phyloP scores from a whole-genome alignment of 2,888 invertebrate genomes.

The Trichogramma dendrolimi region DNA sequence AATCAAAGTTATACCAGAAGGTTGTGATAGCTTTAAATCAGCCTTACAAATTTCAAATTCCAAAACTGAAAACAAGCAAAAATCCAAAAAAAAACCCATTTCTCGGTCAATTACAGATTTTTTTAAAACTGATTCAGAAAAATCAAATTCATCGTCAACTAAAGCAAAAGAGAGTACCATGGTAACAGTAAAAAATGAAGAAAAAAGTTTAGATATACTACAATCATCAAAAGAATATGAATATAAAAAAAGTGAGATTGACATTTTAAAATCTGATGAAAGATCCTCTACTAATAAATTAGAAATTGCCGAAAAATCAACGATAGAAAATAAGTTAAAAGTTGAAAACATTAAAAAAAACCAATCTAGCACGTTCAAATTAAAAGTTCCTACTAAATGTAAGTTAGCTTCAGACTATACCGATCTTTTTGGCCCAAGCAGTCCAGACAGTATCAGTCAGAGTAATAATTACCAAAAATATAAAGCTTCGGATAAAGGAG shows the following conservation, averaged over 20 bases:
- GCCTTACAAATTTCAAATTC: slow-evolving; percentile 39
- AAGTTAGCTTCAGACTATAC: slow-evolving; percentile 18
- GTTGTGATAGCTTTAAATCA: slow-evolving; percentile 34
- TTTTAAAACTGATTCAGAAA: slow-evolving; percentile 22
- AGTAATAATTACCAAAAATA: too few relatives aligned
- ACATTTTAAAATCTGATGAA: too few relatives aligned
- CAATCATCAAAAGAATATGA: too few relatives aligned
- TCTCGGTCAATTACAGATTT: slow-evolving; percentile 12
- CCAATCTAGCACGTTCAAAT: slow-evolving; percentile 12
- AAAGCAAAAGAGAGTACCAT: background rate
- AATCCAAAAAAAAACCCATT: slow-evolving; percentile 13
- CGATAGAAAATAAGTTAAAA: too few relatives aligned
- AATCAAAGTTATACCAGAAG: too few relatives aligned
- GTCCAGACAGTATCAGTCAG: too few relatives aligned
- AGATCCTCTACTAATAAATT: too few relatives aligned
- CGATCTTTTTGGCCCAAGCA: slow-evolving; percentile 11
- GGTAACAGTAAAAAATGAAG: too few relatives aligned
- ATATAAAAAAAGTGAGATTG: too few relatives aligned
- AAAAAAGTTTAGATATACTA: too few relatives aligned
- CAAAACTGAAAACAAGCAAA: background rate
- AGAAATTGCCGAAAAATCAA: too few relatives aligned
- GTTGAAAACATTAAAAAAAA: slow-evolving; percentile 9
- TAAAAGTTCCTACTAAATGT: slow-evolving; percentile 15
- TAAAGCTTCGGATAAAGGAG: too few relatives aligned
- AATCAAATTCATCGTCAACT: background rate